Conservation (phyloP, 1,140 invertebrate genomes). For the Oreohelix idahoensis region DNA sequence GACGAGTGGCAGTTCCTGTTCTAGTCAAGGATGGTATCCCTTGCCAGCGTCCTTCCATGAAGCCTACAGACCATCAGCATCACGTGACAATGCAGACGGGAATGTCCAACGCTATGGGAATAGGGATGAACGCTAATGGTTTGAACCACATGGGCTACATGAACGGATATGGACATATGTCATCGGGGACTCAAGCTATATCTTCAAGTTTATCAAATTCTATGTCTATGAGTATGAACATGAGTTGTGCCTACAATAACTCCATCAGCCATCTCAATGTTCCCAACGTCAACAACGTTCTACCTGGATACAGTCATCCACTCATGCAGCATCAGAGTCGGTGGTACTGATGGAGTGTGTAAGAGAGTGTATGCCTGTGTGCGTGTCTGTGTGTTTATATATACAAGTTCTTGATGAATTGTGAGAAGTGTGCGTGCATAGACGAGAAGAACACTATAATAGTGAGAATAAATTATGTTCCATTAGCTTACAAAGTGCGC, state of each 20-base stretch:
- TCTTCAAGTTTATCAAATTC: slow-evolving; percentile 49
- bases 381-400: too few relatives aligned
- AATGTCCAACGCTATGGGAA: slow-evolving; percentile 44
- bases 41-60: slow-evolving; percentile 55
- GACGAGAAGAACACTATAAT: too few relatives aligned
- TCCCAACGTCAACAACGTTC: slow-evolving; percentile 65
- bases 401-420: too few relatives aligned
- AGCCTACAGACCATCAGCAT: slow-evolving; percentile 54
- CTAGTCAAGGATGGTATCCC: slow-evolving; percentile 97
- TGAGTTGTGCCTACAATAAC: slow-evolving; percentile 65
- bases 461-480: too few relatives aligned
- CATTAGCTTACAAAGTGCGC: too few relatives aligned
- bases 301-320: slow-evolving; percentile 73
- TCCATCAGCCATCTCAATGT: slow-evolving; percentile 64
- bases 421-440: too few relatives aligned
- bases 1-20: slow-evolving; percentile 94
- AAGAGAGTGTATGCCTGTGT: too few relatives aligned
- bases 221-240: slow-evolving; percentile 58
- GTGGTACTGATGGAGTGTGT: slow-evolving; percentile 60
- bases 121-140: slow-evolving; percentile 49
- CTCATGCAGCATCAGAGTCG: slow-evolving; percentile 71
- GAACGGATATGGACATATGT: slow-evolving; percentile 43
- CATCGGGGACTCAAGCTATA: neutral
- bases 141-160: slow-evolving; percentile 46
- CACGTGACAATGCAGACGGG: slow-evolving; percentile 49